Evolutionary conservation across 1,140 invertebrate genomes (phyloP).

Genomic region (Adoxophyes honmai): DNA sequence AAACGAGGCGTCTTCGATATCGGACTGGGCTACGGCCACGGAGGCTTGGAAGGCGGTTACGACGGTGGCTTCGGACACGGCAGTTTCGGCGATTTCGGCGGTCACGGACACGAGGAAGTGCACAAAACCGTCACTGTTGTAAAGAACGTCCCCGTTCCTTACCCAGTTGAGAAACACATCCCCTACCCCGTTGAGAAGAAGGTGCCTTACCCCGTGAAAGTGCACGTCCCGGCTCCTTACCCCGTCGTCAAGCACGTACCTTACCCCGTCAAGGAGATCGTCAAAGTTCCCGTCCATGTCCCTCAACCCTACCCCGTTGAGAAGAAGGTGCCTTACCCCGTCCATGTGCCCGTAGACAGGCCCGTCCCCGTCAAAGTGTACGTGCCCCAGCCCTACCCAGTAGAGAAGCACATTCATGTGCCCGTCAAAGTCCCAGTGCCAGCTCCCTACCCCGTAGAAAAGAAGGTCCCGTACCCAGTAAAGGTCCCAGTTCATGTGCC

Average conservation of each 20-base stretch:
- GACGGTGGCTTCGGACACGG: slow-evolving; percentile 36
- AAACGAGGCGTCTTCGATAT: slow-evolving; percentile 82
- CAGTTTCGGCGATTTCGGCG: slow-evolving; percentile 47
- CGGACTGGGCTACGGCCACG: slow-evolving; percentile 69
- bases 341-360: slow-evolving; percentile 83
- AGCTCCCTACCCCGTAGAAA: slow-evolving; percentile 79
- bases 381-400: slow-evolving; percentile 83
- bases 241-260: slow-evolving; percentile 83
- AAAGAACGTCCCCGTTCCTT: slow-evolving; percentile 81
- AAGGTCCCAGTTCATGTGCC: slow-evolving; percentile 82
- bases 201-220: slow-evolving; percentile 69
- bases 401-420: slow-evolving; percentile 75
- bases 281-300: slow-evolving; percentile 82
- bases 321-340: slow-evolving; percentile 82
- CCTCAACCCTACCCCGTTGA: slow-evolving; percentile 84
- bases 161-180: slow-evolving; percentile 80
- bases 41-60: slow-evolving; percentile 36
- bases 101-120: slow-evolving; percentile 63
- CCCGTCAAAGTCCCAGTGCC: slow-evolving; percentile 79
- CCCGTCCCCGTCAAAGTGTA: slow-evolving; percentile 81
- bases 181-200: slow-evolving; percentile 79
- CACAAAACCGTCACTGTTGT: slow-evolving; percentile 71
- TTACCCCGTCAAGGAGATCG: slow-evolving; percentile 81
- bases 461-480: slow-evolving; percentile 80
- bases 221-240: slow-evolving; percentile 81